Base-by-base conservation (phyloP, 2,797 vertebrate genomes). In the Platalea minor region DNA sequence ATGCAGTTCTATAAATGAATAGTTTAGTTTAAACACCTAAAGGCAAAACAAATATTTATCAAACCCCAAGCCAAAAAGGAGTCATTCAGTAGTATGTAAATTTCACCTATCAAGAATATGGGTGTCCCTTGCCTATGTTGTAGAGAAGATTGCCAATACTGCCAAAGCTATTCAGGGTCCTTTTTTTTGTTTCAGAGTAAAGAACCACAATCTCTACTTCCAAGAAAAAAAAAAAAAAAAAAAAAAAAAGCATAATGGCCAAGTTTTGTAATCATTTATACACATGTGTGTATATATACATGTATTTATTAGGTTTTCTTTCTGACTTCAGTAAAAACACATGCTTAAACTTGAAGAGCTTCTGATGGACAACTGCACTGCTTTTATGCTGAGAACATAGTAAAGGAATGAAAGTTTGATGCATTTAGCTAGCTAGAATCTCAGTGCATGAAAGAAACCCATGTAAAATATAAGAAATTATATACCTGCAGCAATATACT, bases 251-350 rank as follows among this genome's bases (percentile, higher is more conserved):
- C 28, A 19, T 13, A 67, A 81, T 0, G 2, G 28, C 7, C 2
- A 11, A 39, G 10, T 48, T 81, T 16, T 37, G 5, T 13, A 56
- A 53, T 26, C 1, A 23, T 7, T 69, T 65, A 57, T 26, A n/a
- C 6, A 28, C 2, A 8, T 7, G 25, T 8, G 37, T 23, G 3
- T 13, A 14, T 24, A 13, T 9, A 43, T 3, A n/a, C 4, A 16
- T 18, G 13, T 7, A 57, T 50, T 63, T 26, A 28, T 76, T 37
- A 45, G 5, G 2, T 26, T 70, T 85, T 43, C n/a, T 85, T 76
- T 60, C 46, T 72, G 28, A 29, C 6, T 33, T 3, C 7, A 35
- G 4, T 35, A 51, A 81, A 83, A 68, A 33, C 12, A n/a, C 2
- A 3, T 17, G 3, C 3, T 9, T 69, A 31, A n/a, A 7, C 20